phyloP scores from a whole-genome alignment of 2,888 invertebrate species.

The Thereva nobilitata region DNA sequence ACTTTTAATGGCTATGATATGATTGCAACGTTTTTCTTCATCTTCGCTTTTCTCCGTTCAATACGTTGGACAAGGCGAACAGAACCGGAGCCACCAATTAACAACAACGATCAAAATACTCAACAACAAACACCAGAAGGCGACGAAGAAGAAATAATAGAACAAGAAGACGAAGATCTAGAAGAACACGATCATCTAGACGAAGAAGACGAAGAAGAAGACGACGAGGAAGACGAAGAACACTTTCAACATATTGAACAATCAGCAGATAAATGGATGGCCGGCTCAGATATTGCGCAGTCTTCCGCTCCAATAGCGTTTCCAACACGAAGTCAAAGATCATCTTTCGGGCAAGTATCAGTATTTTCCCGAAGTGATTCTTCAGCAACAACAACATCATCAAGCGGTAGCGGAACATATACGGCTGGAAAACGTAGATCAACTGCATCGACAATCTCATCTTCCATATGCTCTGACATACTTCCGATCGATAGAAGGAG shows the following conservation, averaged over 20 bases:
- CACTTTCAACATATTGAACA: constrained; percentile 11
- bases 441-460: constrained; percentile 55
- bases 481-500: constrained; percentile 54
- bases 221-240: constrained; percentile 41
- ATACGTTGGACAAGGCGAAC: constrained; percentile 54
- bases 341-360: constrained; percentile 48
- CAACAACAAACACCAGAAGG: neutral
- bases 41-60: constrained; percentile 58
- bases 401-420: constrained; percentile 54
- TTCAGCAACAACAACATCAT: constrained; percentile 57
- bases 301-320: constrained; percentile 32
- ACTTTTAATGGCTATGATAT: constrained; percentile 45
- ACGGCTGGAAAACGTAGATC: constrained; percentile 56
- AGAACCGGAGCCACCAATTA: neutral
- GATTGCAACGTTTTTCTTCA: constrained; percentile 58
- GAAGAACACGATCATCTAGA: neutral
- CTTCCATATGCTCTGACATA: constrained; percentile 56
- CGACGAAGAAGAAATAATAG: constrained; percentile 9
- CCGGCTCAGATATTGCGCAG: neutral
- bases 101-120: constrained; percentile 9
- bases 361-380: constrained; percentile 57
- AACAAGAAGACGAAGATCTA: constrained; percentile 32
- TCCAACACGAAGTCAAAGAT: constrained; percentile 51
- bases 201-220: neutral
- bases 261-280: neutral